Evolutionary conservation across 2,113 vertebrate genomes (phyloP), one percentile per base, ranked within the genome.

Genomic region (Neodon shergylaensis): DNA sequence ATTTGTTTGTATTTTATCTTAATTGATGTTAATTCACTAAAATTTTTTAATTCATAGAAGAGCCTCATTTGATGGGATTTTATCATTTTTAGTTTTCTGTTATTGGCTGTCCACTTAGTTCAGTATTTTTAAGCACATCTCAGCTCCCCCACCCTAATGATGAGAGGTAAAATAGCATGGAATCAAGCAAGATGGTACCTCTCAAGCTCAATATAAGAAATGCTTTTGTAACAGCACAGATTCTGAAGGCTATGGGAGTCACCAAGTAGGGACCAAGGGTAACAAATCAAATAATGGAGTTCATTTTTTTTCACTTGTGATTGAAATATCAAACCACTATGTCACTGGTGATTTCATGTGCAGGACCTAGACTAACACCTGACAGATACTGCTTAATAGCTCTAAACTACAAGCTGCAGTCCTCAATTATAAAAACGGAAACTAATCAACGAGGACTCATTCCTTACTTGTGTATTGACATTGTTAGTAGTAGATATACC

Each of bases 381-480:
- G 99, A 99, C 97, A 98, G 99, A 79, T 99, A 99, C 98, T 99
- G 99, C 94, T 95, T 99, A 94, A 99, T 99, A 0, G 99, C 99
- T 0, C 99, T 99, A 24, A 99, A 99, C 98, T 99, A 99, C 98
- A 97, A 99, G 4, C 99, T 99, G 3, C 99, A 99, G 85, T 99
- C 99, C 3, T 88, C 99, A 28, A 99, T 99, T 76, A 44, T 98
- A 58, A 19, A 58, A 58, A 58, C 99, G 99, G 97, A 96, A 84
- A 94, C 98, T 12, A 98, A 98, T 72, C 98, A 61, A 96, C 97
- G 76, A 98, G 98, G 76, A 98, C 97, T 12, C 92, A 98, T 98
- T 52, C 98, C 98, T n/a, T 98, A 98, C 17, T 97, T 98, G 95
- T 98, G 97, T 0, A 98, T 98, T 13, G 98, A 98, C 0, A 95